Evolutionary conservation across 2,113 vertebrate species (phyloP).

Genomic region (Chunga burmeisteri): DNA sequence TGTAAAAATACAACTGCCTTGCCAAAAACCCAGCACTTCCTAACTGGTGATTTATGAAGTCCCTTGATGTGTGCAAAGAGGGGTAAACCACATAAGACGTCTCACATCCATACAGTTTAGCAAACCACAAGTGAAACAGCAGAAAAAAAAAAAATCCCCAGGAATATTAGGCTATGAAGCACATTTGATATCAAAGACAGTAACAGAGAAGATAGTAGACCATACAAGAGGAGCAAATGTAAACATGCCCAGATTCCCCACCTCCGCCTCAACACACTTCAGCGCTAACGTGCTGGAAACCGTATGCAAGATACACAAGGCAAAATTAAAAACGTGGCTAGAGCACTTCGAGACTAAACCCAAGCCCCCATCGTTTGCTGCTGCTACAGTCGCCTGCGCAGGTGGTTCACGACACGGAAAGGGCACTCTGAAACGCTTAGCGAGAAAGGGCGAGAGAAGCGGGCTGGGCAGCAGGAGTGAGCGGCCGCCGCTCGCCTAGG

Average conservation of each 20-base stretch:
- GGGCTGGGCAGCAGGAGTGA: rapidly evolving
- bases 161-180: background rate
- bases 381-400: background rate
- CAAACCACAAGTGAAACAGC: background rate
- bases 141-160: background rate
- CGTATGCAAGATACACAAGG: rapidly evolving
- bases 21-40: background rate
- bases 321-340: background rate
- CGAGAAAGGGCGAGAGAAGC: background rate
- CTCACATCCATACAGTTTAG: rapidly evolving
- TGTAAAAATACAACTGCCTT: background rate
- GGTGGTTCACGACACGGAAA: background rate
- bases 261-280: rapidly evolving
- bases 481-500: background rate
- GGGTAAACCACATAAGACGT: background rate
- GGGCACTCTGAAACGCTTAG: background rate
- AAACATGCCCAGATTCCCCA: background rate
- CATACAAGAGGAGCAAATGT: background rate
- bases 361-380: background rate
- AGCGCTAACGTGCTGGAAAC: background rate
- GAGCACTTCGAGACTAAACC: background rate
- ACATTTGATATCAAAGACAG: background rate
- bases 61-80: background rate
- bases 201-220: background rate
- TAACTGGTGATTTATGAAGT: background rate